Percentiles rank a stretch among this genome's conserved stretches.
Evolutionary conservation across 2,113 vertebrate genomes (phyloP).

Genomic region (Aptenodytes forsteri): DNA sequence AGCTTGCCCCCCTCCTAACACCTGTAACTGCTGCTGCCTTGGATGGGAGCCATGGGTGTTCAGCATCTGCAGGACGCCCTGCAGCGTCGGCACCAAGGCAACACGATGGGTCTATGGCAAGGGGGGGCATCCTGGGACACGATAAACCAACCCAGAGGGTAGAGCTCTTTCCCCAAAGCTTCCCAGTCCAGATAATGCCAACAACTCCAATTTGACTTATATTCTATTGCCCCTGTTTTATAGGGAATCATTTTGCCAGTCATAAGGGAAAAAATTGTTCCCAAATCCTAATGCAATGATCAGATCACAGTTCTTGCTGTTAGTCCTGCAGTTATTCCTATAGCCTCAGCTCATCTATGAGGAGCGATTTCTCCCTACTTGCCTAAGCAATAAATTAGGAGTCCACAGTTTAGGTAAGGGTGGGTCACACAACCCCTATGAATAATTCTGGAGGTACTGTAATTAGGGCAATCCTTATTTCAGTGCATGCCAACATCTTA

Average conservation of each 20-base stretch:
- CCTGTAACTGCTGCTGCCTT: background rate
- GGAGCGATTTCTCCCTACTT: background rate
- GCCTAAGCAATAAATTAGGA: background rate
- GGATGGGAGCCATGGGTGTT: fast-evolving
- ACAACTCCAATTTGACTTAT: background rate
- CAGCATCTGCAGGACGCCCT: fast-evolving
- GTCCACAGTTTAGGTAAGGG: background rate
- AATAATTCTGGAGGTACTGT: background rate
- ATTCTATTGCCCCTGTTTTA: background rate
- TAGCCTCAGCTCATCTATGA: background rate
- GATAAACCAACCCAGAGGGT: background rate
- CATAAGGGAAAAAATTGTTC: background rate
- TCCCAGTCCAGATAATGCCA: background rate
- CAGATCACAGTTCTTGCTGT: background rate
- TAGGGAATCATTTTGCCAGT: background rate
- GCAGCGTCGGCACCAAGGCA: fast-evolving
- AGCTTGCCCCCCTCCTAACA: fast-evolving
- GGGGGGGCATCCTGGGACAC: too few relatives aligned
- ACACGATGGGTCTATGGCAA: fast-evolving
- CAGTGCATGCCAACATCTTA: background rate
- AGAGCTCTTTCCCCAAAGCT: background rate
- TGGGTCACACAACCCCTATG: background rate
- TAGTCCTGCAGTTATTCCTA: background rate
- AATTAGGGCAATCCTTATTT: background rate
- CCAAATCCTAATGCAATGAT: background rate